These are phyloP conservation scores for Salarias fasciatus DNA, from an alignment of 2,797 vertebrate species.

Conservation along the genomic window DNA sequence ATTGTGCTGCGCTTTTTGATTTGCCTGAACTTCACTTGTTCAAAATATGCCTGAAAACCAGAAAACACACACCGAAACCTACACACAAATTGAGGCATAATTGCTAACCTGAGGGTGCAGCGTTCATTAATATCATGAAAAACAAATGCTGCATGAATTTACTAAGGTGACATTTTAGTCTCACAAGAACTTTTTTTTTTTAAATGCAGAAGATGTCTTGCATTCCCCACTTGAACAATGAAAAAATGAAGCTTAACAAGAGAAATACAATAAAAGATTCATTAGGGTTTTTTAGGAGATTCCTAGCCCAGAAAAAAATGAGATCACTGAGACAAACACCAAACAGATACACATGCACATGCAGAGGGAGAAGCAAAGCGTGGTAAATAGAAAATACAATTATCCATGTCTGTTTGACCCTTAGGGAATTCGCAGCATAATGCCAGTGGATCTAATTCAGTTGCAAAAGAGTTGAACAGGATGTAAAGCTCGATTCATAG, in stretches of 20 bases:
- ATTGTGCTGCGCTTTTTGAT: constrained; percentile 16
- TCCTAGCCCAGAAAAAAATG: background rate
- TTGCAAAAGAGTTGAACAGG: constrained; percentile 67
- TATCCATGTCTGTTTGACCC: constrained; percentile 59
- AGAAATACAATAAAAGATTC: constrained; percentile 16
- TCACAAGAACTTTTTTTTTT: constrained; percentile 2
- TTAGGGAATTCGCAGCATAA: constrained; percentile 50
- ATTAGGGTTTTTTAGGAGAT: constrained; percentile 4
- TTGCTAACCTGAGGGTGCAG: constrained; percentile 18
- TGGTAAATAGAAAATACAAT: constrained; percentile 58
- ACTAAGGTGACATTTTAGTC: constrained; percentile 21
- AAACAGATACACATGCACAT: constrained; percentile 13
- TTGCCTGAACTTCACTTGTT: constrained; percentile 28
- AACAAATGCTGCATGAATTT: constrained; percentile 24
- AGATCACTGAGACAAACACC: constrained; percentile 27
- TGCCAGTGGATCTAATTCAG: constrained; percentile 66
- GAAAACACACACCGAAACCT: constrained; percentile 6
- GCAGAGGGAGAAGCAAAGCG: constrained; percentile 34
- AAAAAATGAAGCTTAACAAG: background rate
- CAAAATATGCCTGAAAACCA: constrained; percentile 16
- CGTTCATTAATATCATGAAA: constrained; percentile 10
- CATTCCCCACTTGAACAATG: constrained; percentile 12
- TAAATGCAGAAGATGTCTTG: background rate
- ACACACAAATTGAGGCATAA: constrained; percentile 12
- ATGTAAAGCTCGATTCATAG: constrained; percentile 69